Conservation (phyloP, 2,113 vertebrate species). For the Entomyzon cyanotis region DNA sequence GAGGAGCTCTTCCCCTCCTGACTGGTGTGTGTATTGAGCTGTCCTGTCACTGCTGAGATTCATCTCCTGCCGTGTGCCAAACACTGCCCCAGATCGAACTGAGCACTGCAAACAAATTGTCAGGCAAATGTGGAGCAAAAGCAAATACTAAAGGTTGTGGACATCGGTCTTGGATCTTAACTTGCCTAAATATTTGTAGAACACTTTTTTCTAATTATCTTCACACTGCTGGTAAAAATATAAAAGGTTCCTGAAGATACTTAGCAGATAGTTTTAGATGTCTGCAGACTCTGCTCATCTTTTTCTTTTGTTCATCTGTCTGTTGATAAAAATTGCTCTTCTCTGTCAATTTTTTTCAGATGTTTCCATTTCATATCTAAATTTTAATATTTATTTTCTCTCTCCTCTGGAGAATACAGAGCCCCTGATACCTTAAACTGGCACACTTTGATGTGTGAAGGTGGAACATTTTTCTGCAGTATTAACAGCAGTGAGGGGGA, state of each 20-base stretch:
- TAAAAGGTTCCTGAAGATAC: not conserved
- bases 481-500: not conserved
- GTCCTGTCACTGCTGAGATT: not conserved
- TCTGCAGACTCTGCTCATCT: not conserved
- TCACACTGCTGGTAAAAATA: not conserved
- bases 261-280: not conserved
- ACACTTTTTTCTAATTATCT: not conserved
- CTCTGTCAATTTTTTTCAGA: not conserved
- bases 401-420: not conserved
- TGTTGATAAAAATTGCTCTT: not conserved
- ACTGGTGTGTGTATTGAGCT: not conserved
- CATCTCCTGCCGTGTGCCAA: not conserved
- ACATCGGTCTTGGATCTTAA: not conserved
- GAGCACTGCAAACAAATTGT: not conserved
- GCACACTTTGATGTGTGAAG: not conserved
- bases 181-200: slow-evolving; percentile 11
- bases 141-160: not conserved
- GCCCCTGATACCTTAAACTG: not conserved
- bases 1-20: not conserved
- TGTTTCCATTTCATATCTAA: not conserved
- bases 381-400: not conserved
- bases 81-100: not conserved
- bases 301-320: not conserved
- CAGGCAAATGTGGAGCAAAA: not conserved
- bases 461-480: not conserved